Conservation (phyloP, 2,113 vertebrate species). For the Tetrax tetrax region DNA sequence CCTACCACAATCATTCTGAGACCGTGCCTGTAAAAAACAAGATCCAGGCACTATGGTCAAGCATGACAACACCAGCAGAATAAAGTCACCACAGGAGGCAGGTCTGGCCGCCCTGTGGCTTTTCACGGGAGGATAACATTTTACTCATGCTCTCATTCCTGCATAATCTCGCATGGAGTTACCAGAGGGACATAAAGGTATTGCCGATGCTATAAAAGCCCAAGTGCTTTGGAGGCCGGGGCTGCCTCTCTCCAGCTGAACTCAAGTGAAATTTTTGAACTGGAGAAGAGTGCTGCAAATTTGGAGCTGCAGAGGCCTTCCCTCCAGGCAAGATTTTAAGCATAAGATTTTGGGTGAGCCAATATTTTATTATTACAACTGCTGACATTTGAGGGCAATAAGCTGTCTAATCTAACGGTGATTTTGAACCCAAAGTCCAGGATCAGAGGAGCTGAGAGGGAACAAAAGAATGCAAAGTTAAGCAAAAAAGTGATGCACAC, state of each 20-base stretch:
- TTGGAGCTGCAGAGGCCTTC: not conserved
- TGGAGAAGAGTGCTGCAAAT: not conserved
- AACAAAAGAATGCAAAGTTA: not conserved
- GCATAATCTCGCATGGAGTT: not conserved
- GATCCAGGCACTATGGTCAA: not conserved
- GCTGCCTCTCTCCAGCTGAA: not conserved
- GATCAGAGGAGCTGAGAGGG: not conserved
- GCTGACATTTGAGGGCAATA: not conserved
- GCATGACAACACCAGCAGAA: not conserved
- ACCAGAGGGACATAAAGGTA: not conserved
- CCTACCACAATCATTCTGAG: not conserved
- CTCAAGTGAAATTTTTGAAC: not conserved
- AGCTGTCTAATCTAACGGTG: not conserved
- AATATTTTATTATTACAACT: not conserved
- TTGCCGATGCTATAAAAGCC: not conserved
- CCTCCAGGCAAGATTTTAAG: not conserved
- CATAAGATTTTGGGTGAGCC: not conserved
- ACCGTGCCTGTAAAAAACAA: not conserved
- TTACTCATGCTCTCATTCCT: not conserved
- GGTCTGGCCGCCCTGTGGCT: not conserved
- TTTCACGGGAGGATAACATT: rapidly evolving
- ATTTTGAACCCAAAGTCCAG: not conserved
- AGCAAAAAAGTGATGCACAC: not conserved
- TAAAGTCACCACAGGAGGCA: not conserved
- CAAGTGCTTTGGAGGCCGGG: not conserved